Evolutionary conservation across 2,888 invertebrate genomes (phyloP), one percentile per base, ranked within the genome.

Genomic region (Thelaira solivaga): DNA sequence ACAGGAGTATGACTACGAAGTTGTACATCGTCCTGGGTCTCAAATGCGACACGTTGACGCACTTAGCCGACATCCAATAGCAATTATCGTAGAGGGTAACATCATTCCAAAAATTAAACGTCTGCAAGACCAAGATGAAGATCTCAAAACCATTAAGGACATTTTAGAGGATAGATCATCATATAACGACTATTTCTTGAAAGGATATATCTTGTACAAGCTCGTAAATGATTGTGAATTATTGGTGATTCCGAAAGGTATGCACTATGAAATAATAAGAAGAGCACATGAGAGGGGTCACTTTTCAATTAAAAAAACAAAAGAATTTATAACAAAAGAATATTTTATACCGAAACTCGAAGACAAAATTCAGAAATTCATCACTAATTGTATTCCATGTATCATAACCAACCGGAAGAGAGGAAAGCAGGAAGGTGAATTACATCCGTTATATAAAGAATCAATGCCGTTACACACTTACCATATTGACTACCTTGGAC

Each of bases 21-120:
- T 34, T 43, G 80, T 81, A 49, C 82, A 82, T 53, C 49, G 81
- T 18, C 47, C 75, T 10, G 81, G 81, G 0, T 47, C 51, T 13
- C 65, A 75, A 26, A 74, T 78, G 65, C 41, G 41, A 16, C 74
- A 78, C 20, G 78, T 78, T 5, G 78, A 74, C 11, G 59, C 81
- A 72, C 20, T 82, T 75, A 65, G 80, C 67, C 10, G 82, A 80
- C 36, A 79, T 26, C 78, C 79, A 2, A 57, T 80, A 2, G 59
- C 71, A 43, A 36, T 71, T 5, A 65, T 75, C 7, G 16, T 20
- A 1, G 39, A 68, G 24, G 64, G 68, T 2, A 36, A 26, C 7
- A 29, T 72, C 1, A 34, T n/a, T 6, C 16, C 49, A 10, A 67
- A 43, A 53, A 51, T 80, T 18, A 26, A 49, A 0, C 26, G 59